Evolutionary conservation across 2,113 vertebrate genomes (phyloP).

Genomic region (Uria aalge): DNA sequence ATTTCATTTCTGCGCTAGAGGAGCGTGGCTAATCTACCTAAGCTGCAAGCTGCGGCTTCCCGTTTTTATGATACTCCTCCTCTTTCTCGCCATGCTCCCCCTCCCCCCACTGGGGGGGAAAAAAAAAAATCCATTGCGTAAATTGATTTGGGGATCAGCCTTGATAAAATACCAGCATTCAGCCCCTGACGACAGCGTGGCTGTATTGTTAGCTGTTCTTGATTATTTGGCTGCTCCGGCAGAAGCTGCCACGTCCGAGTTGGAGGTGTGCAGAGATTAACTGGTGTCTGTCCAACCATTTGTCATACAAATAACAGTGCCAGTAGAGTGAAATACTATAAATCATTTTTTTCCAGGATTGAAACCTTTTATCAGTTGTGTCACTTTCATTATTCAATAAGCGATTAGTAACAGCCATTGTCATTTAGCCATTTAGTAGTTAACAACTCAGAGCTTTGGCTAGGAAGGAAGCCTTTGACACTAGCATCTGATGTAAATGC

Average conservation of each 20-base stretch:
- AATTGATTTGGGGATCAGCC: conserved; percentile 56
- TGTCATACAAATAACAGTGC: conserved; percentile 81
- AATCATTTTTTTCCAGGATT: conserved; percentile 84
- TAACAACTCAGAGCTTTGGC: neutral
- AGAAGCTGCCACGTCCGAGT: conserved; percentile 4
- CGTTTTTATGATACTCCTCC: neutral
- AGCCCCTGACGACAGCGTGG: neutral
- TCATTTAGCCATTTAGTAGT: conserved; percentile 77
- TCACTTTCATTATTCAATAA: conserved; percentile 93
- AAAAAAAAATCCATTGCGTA: neutral
- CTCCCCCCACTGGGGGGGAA: neutral
- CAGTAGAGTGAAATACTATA: conserved; percentile 88
- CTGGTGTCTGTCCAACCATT: conserved; percentile 73
- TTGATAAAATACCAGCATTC: conserved; percentile 43
- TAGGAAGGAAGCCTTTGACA: neutral
- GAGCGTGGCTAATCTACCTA: neutral
- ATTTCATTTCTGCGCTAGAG: neutral
- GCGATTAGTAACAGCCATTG: conserved; percentile 84
- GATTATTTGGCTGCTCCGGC: conserved; percentile 45
- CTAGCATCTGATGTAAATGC: neutral
- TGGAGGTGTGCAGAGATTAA: conserved; percentile 66
- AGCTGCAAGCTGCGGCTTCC: neutral
- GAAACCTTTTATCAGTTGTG: conserved; percentile 95
- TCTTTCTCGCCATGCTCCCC: neutral
- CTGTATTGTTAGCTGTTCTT: neutral